Percentiles rank a stretch among this genome's conserved stretches.
Evolutionary conservation across 2,113 vertebrate species (phyloP).

Genomic region (Megaleporinus macrocephalus): DNA sequence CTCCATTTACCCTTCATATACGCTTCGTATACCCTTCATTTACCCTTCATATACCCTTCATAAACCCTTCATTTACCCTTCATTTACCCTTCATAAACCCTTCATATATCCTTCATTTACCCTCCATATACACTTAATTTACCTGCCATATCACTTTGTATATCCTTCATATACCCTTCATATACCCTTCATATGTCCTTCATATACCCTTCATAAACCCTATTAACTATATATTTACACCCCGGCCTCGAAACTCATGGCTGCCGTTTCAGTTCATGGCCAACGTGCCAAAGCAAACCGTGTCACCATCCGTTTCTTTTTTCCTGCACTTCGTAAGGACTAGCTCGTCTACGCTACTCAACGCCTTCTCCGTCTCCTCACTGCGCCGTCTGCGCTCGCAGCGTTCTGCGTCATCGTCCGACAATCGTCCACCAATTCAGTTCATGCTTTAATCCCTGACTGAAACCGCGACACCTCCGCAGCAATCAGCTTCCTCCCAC

Average conservation of each 20-base stretch:
- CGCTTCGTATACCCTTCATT: too few species aligned
- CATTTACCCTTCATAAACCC: too few species aligned
- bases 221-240: too few species aligned
- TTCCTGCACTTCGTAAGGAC: not conserved
- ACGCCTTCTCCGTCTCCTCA: not conserved
- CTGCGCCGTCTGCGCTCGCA: not conserved
- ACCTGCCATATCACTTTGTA: too few species aligned
- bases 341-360: not conserved
- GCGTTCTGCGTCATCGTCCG: not conserved
- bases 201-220: not conserved
- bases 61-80: too few species aligned
- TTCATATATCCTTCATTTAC: too few species aligned
- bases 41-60: too few species aligned
- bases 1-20: too few species aligned
- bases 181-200: too few species aligned
- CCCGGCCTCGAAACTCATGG: not conserved
- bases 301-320: not conserved
- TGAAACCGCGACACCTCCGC: conserved; percentile 50
- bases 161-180: too few species aligned
- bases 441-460: conserved; percentile 70
- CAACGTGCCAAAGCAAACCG: not conserved
- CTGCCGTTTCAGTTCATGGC: not conserved
- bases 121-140: too few species aligned
- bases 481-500: conserved; percentile 36
- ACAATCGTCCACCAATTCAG: not conserved